Evolutionary conservation across 2,888 invertebrate genomes (phyloP).

Genomic region (Nyleta sp.): DNA sequence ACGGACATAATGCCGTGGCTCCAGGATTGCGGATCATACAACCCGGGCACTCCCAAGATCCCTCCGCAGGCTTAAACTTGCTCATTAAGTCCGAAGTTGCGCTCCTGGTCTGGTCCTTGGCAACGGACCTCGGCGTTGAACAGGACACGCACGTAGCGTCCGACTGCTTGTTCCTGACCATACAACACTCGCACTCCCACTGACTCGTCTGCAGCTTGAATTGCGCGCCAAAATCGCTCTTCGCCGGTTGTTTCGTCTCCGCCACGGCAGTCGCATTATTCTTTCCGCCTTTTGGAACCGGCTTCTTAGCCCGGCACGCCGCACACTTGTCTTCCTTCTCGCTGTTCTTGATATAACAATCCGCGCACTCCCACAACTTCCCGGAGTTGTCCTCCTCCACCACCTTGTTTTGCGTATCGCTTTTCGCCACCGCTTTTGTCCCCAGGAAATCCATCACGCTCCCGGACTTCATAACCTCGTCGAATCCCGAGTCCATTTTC

Average conservation of each 20-base stretch:
- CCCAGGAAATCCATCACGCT: constrained; percentile 75
- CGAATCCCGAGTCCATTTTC: constrained; percentile 49
- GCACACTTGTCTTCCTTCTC: constrained; percentile 34
- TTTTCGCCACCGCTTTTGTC: not conserved
- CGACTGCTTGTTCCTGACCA: constrained; percentile 84
- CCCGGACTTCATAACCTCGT: constrained; percentile 79
- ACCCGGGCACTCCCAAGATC: constrained; percentile 87
- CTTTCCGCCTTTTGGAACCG: constrained; percentile 67
- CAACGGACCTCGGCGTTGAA: constrained; percentile 47
- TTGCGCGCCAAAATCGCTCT: constrained; percentile 69
- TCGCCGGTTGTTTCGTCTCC: not conserved
- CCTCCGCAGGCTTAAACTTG: constrained; percentile 82
- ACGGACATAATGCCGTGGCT: constrained; percentile 83
- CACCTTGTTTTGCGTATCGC: not conserved
- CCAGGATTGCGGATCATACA: constrained; percentile 86
- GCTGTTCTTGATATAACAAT: constrained; percentile 48
- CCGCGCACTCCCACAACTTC: constrained; percentile 47
- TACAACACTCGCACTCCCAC: constrained; percentile 86
- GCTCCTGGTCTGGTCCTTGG: not conserved
- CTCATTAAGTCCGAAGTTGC: constrained; percentile 21
- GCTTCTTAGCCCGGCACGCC: constrained; percentile 73
- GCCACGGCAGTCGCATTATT: too few relatives aligned
- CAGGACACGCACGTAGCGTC: constrained; percentile 80
- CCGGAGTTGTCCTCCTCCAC: constrained; percentile 1
- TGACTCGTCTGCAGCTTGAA: constrained; percentile 67